Evolutionary conservation across 2,113 vertebrate genomes (phyloP), one percentile per base, ranked within the genome.

Genomic region (Myotis brandtii): DNA sequence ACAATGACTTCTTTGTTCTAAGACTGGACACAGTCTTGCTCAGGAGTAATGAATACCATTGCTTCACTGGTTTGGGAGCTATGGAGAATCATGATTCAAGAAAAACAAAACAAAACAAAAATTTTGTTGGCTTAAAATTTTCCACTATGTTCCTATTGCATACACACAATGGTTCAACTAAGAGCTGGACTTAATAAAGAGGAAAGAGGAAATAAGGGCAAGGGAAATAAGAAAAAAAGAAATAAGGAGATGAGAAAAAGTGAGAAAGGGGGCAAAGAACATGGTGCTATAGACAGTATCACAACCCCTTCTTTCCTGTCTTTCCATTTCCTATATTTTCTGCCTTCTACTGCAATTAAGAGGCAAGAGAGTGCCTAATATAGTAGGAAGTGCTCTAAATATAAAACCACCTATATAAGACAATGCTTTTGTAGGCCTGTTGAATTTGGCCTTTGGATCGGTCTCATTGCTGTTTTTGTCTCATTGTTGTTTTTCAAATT

Each of bases 1-100:
- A 93, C 86, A 91, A 69, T 64, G 25, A 14, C 10, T 73, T 75
- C 66, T 93, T 95, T 94, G 17, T 94, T 89, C 86, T 82, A 59
- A 50, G 46, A 32, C 16, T 34, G 6, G 37, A 62, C 40, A 20
- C 46, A 56, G 18, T 40, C 17, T 82, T 86, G 59, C 46, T 81
- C 46, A 37, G 17, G 40, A 67, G 40, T 43, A 75, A 94, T 75
- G 75, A 66, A 87, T 56, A 77, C 62, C 86, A 3, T 50, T 82
- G 67, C 10, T 76, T 86, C 20, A 30, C 52, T 95, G 25, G 4
- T 81, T 91, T 66, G 37, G 40, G n/a, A 77, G 14, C 40, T 72
- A 9, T 18, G 85, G 56, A 76, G 50, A n/a, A 90, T 62, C 25
- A 70, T 17, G 40, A 76, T 23, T 91, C 82, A 81, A 94, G 76